Base-by-base conservation (phyloP, 2,888 invertebrate genomes). In the Hydriomena furcata region DNA sequence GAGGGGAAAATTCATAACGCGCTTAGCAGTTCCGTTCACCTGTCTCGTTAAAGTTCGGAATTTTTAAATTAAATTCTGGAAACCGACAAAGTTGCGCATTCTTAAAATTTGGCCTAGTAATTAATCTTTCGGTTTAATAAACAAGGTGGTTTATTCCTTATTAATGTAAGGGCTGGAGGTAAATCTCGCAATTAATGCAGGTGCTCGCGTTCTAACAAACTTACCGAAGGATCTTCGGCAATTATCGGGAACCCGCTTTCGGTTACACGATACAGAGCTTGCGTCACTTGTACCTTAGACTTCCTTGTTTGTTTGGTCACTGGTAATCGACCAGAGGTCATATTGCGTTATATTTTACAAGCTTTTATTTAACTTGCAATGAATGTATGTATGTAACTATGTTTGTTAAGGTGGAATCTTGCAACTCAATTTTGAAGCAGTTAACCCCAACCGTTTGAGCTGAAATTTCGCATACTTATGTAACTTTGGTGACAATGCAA, bases 51-150 rank as follows among this genome's bases (percentile, higher is more conserved):
- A 75, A 86, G 85, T 88, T 87, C 65, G 87, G 87, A 89, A 89
- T 90, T 89, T 89, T 89, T 84, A 89, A 88, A 89, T 90, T 88
- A 89, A 89, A 89, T 89, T 90, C 83, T 81, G 55, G 79, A 76
- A 82, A 71, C 71, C 71, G 73, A 83, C 83, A 82, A 85, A 84
- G 84, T 87, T 86, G 72, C 74, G 76, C 77, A 87, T 88, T 88
- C 88, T 87, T 85, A 77, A 84, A 86, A 84, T 84, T 76, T 72
- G 73, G 75, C 10, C 27, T 6, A 12, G 24, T 79, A 85, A 88
- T 88, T 86, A 86, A 87, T 87, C 84, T 84, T 79, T 76, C 66
- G 73, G 74, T 81, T 82, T 83, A 79, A 81, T 82, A 84, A 84
- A 83, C 70, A 73, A 72, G 71, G 72, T 76, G 71, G 75, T 76